Evolutionary conservation across 2,113 vertebrate genomes (phyloP).

Genomic region (Tachuris rubrigastra): DNA sequence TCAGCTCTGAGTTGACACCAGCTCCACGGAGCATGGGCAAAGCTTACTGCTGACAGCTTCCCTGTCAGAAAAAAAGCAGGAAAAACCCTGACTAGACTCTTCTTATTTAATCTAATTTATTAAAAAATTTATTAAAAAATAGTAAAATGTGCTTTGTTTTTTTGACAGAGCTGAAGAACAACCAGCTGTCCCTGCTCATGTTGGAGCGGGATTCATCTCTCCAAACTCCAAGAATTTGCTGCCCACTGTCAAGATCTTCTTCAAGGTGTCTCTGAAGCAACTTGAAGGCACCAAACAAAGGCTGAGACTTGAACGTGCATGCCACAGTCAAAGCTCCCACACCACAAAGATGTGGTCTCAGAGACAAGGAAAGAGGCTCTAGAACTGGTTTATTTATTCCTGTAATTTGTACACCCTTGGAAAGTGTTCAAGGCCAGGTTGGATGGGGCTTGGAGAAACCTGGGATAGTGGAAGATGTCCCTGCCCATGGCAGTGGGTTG

Average conservation of each 20-base stretch:
- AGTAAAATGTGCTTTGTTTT: background rate
- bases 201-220: background rate
- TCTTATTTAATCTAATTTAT: background rate
- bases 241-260: background rate
- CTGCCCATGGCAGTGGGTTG: background rate
- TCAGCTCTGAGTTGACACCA: background rate
- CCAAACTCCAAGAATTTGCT: background rate
- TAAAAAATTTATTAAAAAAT: background rate
- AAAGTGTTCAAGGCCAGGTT: background rate
- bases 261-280: background rate
- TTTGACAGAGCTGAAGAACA: background rate
- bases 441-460: background rate
- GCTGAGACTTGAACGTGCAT: background rate
- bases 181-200: background rate
- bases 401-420: background rate
- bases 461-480: rapidly evolving
- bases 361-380: background rate
- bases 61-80: no score
- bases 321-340: background rate
- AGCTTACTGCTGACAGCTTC: background rate
- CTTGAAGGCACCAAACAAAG: background rate
- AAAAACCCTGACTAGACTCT: background rate
- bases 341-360: background rate
- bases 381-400: background rate
- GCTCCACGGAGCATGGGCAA: background rate